Percentiles rank a stretch among this genome's conserved stretches.
Evolutionary conservation across 2,113 vertebrate species (phyloP).

Genomic region (Trichomycterus rosablanca): DNA sequence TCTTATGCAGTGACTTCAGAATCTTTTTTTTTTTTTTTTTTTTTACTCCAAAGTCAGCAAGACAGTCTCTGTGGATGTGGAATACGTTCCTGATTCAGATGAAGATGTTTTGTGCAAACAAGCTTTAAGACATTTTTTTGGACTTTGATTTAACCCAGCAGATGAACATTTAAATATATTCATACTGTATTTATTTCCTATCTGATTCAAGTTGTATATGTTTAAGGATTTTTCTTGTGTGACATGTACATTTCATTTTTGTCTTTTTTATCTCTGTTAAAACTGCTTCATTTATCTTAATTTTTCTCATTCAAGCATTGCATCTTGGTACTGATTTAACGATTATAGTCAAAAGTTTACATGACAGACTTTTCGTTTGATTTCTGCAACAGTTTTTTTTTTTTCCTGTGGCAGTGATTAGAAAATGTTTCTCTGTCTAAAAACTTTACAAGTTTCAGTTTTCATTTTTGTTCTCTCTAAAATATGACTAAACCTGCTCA

Average conservation of each 20-base stretch:
- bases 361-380: too few species aligned
- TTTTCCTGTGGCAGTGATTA: too few species aligned
- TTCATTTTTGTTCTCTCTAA: too few species aligned
- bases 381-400: too few species aligned
- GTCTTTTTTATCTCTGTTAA: conserved; percentile 19
- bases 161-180: conserved; percentile 12
- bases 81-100: background rate
- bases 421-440: too few species aligned
- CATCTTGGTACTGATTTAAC: conserved; percentile 34
- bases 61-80: background rate
- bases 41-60: conserved; percentile 21
- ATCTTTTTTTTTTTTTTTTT: too few species aligned
- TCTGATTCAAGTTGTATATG: conserved; percentile 43
- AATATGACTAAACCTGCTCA: too few species aligned
- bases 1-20: background rate
- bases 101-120: background rate
- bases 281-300: conserved; percentile 13
- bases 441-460: too few species aligned
- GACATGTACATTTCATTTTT: conserved; percentile 16
- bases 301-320: conserved; percentile 13
- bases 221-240: conserved; percentile 37
- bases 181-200: conserved; percentile 64
- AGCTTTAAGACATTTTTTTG: conserved; percentile 32
- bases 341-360: too few species aligned
- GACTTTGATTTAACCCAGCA: conserved; percentile 28